Base-by-base conservation (phyloP, 2,113 vertebrate genomes). In the Myodes glareolus region DNA sequence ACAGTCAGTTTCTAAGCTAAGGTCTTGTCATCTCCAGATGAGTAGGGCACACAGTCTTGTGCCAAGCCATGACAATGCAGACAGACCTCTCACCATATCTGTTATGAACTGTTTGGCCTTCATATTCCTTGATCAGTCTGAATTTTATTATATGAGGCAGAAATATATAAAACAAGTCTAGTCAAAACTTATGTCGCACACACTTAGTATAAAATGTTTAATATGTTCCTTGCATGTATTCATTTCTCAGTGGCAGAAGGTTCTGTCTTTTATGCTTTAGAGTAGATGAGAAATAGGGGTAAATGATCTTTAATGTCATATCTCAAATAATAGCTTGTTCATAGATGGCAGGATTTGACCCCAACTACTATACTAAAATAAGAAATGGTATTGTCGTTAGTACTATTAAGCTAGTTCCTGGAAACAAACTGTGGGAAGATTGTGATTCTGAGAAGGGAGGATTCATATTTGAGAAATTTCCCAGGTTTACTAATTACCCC, bases 381-480 rank as follows among this genome's bases (percentile, higher is more conserved):
- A 90, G 50, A 95, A 90, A 78, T 45, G 8, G 7, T 16, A 36
- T 7, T 5, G 7, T 65, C 4, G 23, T 75, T 86, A 55, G 61
- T 33, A 91, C 16, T 31, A 72, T 8, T 3, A 58, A 55, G 58
- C 21, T 72, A 27, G 7, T 33, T 21, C 50, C 8, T n/a, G 13
- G 21, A 39, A 86, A 33, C 3, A 1, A 47, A 45, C 42, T 33
- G 17, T 7, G 70, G 94, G 0, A 52, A 25, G 16, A 9, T 72
- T 82, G 29, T 5, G 89, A 76, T 85, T 97, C 96, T 94, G 84
- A 92, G 84, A 94, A 94, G 75, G 21, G 11, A 50, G 21, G 13
- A 16, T 75, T 95, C 42, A 88, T 96, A 82, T 58, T 84, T 7
- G 95, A 90, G 68, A 96, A 95, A 63, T 89, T 89, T 91, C 0